Base-by-base conservation (phyloP, 1,140 invertebrate species). In the Asbolus verrucosus region DNA sequence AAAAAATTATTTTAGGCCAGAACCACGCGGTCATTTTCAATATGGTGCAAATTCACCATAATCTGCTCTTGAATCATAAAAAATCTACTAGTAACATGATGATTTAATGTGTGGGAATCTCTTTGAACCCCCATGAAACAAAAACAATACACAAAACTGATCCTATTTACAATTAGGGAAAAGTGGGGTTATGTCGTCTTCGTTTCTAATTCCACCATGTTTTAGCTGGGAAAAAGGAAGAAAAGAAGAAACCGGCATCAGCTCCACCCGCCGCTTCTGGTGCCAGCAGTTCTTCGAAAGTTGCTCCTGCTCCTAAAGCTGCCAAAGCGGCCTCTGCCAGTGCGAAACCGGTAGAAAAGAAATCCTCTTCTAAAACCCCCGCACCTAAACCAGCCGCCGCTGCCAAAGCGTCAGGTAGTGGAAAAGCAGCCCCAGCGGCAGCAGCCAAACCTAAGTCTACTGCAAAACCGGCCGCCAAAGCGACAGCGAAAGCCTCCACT, bases 171-270 rank as follows among this genome's bases (percentile, higher is more conserved):
- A 16, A n/a, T 4, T 9, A 2, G n/a, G 11, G 4, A 6, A 24
- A 39, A 30, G 66, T 70, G 50, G 72, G 70, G 72, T 75, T 75
- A 74, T 65, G 38, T 73, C 33, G 16, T 21, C 13, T 1, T 66
- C 19, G 33, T 69, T 67, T 63, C 62, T 31, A 73, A 18, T 73
- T 46, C 59, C 60, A 70, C 27, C 24, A 8, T 65, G 71, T 77
- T 79, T 75, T 68, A 84, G 82, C 79, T 54, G 77, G 78, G 16
- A 89, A 89, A 73, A 79, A 86, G 41, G 85, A 86, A 39, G 88
- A 89, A 68, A 90, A 90, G 75, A 90, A 91, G 76, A 82, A 69
- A 79, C 83, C 78, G 33, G 80, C 83, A 50, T 78, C 81, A 6
- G 84, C 84, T 65, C 15, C 70, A 2, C 36, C 30, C 3, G 65